Percentiles rank a stretch among this genome's conserved stretches.
These are phyloP conservation scores for rabbit (Oryctolagus cuniculus) DNA, from an alignment of 2,113 vertebrate species.

Conservation along the genomic window mOryCun1.1 NC_091442.1:17947501-17948000, in stretches of 20 bases:
- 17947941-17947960: not conserved
- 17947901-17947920: not conserved
- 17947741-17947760: not conserved
- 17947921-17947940: not conserved
- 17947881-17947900: not conserved
- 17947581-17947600: not conserved
- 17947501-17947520: not conserved
- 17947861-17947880: not conserved
- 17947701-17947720: not conserved
- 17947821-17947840: not conserved
- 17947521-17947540: not conserved
- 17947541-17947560: not conserved
- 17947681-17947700: not conserved
- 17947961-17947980: not conserved
- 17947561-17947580: not conserved
- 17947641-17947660: not conserved
- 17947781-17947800: not conserved
- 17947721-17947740: not conserved
- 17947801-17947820: not conserved
- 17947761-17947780: not conserved
- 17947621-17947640: not conserved
- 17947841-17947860: not conserved
- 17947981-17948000: slow-evolving; percentile 29
- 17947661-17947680: not conserved
- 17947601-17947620: not conserved